Evolutionary conservation across 2,797 vertebrate genomes (phyloP).

Genomic region (Oophaga sylvatica): DNA sequence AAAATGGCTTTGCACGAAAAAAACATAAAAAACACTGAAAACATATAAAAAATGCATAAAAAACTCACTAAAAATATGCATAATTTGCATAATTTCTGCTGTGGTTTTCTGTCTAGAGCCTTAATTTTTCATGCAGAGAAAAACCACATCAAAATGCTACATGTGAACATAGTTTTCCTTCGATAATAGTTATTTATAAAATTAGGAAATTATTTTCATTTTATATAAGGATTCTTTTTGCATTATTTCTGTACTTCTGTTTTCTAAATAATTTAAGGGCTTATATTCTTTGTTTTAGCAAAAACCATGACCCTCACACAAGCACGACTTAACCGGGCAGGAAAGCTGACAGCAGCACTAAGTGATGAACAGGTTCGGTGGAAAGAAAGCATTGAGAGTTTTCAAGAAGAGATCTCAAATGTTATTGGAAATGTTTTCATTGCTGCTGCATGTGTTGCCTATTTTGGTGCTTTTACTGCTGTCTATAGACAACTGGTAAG

Average conservation of each 20-base stretch:
- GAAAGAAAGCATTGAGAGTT: conserved; percentile 81
- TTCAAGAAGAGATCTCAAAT: conserved; percentile 81
- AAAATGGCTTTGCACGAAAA: too few species aligned
- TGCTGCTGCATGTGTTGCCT: conserved; percentile 84
- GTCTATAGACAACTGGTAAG: conserved; percentile 79
- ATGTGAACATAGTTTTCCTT: too few species aligned
- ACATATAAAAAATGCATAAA: too few species aligned
- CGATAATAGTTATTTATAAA: too few species aligned
- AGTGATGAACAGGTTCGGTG: conserved; percentile 84
- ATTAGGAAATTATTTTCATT: too few species aligned
- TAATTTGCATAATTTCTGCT: too few species aligned
- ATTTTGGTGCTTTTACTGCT: conserved; percentile 85
- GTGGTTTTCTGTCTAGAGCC: too few species aligned
- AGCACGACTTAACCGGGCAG: conserved; percentile 77
- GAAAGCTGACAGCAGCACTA: conserved; percentile 81
- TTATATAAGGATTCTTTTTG: neutral
- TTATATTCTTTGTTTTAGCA: conserved; percentile 67
- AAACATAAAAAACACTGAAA: too few species aligned
- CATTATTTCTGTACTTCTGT: neutral
- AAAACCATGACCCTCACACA: conserved; percentile 80
- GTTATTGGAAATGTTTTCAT: conserved; percentile 85
- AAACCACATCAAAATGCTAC: too few species aligned
- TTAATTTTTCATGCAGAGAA: too few species aligned
- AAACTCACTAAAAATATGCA: too few species aligned
- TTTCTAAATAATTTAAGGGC: neutral